Base-by-base conservation (phyloP, 2,797 vertebrate genomes). In the Falco naumanni region DNA sequence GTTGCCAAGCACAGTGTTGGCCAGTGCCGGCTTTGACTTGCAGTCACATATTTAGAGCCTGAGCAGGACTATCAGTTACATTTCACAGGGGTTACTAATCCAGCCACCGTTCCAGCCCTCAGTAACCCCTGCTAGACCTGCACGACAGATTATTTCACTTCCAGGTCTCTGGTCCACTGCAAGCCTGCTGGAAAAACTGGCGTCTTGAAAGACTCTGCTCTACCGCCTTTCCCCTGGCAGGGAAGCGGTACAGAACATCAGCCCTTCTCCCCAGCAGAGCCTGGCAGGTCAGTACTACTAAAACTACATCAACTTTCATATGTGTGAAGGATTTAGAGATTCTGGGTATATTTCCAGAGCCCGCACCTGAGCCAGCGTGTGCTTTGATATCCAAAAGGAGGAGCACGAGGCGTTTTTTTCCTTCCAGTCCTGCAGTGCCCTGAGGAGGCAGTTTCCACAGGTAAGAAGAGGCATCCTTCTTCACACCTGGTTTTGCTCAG, bases 101-200 rank as follows among this genome's bases (percentile, higher is more conserved):
- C 84, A 70, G 75, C 18, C 71, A 20, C 60, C 1, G 0, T 5
- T 54, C 90, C 89, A 87, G 75, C 50, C 45, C 28, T 4, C 81
- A 71, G 87, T 93, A 96, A 96, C 87, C 95, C 92, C 89, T 96
- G 65, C 54, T n/a, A 48, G 72, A 65, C 69, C 76, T 69, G 26
- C 54, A 39, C 1, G 0, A 60, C 53, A 47, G 3, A 43, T 17
- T 12, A 47, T 6, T 26, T 24, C 60, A 29, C 89, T 68, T 41
- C 29, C 68, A 87, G 29, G 26, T 31, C 71, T 34, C 45, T 2
- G 1, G 5, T 41, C 61, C 39, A n/a, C 19, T 17, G 19, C 4
- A 17, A 37, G 3, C 19, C 15, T n/a, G 24, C 16, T 60, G 48
- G 29, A 66, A 81, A 84, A 84, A 29, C 3, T 6, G 4, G 37